Evolutionary conservation across 2,113 vertebrate species (phyloP).

Genomic region (Oreochromis spilurus): DNA sequence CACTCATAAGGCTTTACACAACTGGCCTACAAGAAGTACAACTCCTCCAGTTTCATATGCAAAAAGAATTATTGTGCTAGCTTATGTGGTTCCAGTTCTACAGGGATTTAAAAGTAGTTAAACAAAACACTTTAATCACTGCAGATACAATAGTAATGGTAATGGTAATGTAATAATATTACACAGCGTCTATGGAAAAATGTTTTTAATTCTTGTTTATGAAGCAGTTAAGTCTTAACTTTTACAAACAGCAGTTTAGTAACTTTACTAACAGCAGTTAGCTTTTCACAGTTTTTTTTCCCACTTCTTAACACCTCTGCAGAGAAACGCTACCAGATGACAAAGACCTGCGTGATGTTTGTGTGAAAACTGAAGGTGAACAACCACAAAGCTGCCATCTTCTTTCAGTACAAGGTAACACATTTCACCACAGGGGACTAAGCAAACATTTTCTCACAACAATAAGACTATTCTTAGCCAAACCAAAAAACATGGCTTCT

Average conservation of each 20-base stretch:
- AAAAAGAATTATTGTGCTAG: too few species aligned
- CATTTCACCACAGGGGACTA: not conserved
- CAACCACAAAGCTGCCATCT: not conserved
- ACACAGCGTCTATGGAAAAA: not conserved
- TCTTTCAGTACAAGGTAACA: fast-evolving
- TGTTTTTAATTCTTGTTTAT: not conserved
- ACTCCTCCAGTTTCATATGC: too few species aligned
- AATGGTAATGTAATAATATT: too few species aligned
- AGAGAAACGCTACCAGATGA: not conserved
- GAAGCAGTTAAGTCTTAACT: not conserved
- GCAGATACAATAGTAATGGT: too few species aligned
- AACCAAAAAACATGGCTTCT: not conserved
- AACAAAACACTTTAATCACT: too few species aligned
- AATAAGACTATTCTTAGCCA: not conserved
- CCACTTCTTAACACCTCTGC: not conserved
- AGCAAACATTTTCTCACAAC: not conserved
- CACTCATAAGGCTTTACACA: too few species aligned
- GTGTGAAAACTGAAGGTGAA: not conserved
- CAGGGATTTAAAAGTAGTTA: too few species aligned
- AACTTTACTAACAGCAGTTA: not conserved
- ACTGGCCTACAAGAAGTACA: too few species aligned
- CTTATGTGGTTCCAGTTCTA: too few species aligned
- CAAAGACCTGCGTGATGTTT: not conserved
- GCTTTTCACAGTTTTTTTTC: not conserved
- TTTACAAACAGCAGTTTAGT: not conserved